A percentile compares a stretch with the other conserved stretches of the same genome.
These are phyloP conservation scores for Coecobrya sp. DNA, from an alignment of 2,888 invertebrate species.

Conservation along the genomic window DNA sequence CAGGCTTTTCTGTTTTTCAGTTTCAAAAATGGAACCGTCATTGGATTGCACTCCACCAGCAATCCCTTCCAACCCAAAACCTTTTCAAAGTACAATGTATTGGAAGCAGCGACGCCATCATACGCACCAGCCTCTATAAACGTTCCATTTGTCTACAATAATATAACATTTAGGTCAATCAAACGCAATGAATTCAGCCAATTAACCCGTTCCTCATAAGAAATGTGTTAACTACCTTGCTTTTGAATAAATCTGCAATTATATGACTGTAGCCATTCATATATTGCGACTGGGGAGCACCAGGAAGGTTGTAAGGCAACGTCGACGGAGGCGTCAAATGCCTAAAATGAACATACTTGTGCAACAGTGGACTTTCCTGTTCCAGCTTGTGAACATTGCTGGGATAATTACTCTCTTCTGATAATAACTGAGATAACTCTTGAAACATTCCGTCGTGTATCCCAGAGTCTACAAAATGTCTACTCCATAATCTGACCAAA, in stretches of 20 bases:
- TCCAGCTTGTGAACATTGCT: slow-evolving; percentile 30
- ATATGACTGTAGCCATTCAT: neutral
- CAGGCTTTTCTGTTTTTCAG: slow-evolving; percentile 71
- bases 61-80: slow-evolving; percentile 73
- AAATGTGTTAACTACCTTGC: slow-evolving; percentile 52
- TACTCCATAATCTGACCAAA: too few species aligned
- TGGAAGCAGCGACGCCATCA: slow-evolving; percentile 61
- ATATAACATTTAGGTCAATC: neutral
- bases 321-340: slow-evolving; percentile 74
- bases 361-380: slow-evolving; percentile 17
- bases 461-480: too few species aligned
- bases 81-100: slow-evolving; percentile 72
- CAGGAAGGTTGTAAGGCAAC: slow-evolving; percentile 56
- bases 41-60: slow-evolving; percentile 79
- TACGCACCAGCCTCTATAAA: slow-evolving; percentile 77
- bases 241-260: slow-evolving; percentile 28
- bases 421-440: neutral
- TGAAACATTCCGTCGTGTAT: neutral
- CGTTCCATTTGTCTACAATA: slow-evolving; percentile 61
- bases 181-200: too few species aligned
- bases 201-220: too few species aligned
- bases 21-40: slow-evolving; percentile 45
- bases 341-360: slow-evolving; percentile 1
- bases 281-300: neutral
- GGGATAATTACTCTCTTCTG: neutral